Percentiles rank a stretch among this genome's conserved stretches.
Conservation (phyloP, 2,888 invertebrate species). For the Parnassius orleans region DNA sequence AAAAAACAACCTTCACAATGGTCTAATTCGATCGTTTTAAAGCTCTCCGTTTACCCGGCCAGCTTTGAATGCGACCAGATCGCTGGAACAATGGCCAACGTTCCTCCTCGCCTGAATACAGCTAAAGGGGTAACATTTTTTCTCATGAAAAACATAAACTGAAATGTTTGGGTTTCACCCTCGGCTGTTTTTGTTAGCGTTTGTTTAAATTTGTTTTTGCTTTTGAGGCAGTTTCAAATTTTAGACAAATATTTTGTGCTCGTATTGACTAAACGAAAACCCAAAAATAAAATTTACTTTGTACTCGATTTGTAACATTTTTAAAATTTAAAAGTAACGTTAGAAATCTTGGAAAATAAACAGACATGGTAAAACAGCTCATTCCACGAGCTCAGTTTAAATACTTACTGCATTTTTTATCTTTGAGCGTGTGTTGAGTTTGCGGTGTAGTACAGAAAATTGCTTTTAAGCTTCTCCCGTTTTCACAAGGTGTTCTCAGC, state of each 20-base stretch:
- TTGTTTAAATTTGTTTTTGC: conserved; percentile 48
- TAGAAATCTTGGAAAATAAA: neutral
- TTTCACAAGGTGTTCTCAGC: conserved; percentile 37
- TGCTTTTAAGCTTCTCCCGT: conserved; percentile 6
- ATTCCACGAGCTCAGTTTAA: conserved; percentile 13
- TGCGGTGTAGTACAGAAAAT: conserved; percentile 1
- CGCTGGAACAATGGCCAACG: conserved; percentile 55
- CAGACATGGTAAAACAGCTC: neutral
- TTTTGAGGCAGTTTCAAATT: conserved; percentile 22
- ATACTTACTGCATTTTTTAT: neutral
- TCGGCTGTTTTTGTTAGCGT: conserved; percentile 61
- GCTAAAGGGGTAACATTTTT: conserved; percentile 52
- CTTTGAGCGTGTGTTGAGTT: neutral
- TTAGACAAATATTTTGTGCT: conserved; percentile 25
- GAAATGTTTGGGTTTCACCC: conserved; percentile 61
- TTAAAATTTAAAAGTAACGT: too few species aligned
- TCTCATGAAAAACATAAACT: conserved; percentile 61
- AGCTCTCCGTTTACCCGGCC: conserved; percentile 57
- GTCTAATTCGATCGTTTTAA: conserved; percentile 73
- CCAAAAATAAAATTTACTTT: conserved; percentile 7
- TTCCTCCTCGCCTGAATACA: conserved; percentile 51
- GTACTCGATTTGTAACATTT: conserved; percentile 9
- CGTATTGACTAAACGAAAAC: conserved; percentile 19
- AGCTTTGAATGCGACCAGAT: conserved; percentile 63
- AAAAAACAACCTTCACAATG: conserved; percentile 67